These are phyloP conservation scores for Heptascelio sp. DNA, from an alignment of 2,888 invertebrate species.

Conservation along the genomic window DNA sequence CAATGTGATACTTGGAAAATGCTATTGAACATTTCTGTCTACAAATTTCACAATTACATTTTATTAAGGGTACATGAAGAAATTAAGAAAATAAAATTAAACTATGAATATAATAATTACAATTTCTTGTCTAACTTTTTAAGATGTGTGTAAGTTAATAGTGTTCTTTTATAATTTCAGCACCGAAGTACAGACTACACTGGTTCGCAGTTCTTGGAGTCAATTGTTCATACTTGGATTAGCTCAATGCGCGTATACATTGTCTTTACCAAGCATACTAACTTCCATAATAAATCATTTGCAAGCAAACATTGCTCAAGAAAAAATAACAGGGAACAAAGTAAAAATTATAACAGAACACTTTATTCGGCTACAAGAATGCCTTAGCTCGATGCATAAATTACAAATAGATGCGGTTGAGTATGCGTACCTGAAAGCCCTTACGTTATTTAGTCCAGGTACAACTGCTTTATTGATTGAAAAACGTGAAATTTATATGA, in stretches of 20 bases:
- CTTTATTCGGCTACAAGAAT: conserved; percentile 95
- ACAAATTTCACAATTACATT: conserved; percentile 87
- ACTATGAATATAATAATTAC: conserved; percentile 31
- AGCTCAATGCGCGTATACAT: conserved; percentile 94
- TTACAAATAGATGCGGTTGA: conserved; percentile 94
- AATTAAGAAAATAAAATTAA: too few species aligned
- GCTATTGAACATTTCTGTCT: too few species aligned
- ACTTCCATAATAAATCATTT: conserved; percentile 95
- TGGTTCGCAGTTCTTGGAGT: conserved; percentile 97
- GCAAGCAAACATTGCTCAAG: conserved; percentile 91
- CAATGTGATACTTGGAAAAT: too few species aligned
- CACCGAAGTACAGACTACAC: conserved; percentile 93
- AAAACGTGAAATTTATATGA: too few species aligned
- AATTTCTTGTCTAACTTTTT: conserved; percentile 1
- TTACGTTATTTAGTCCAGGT: conserved; percentile 95
- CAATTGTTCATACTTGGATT: conserved; percentile 97
- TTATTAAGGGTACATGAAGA: too few species aligned
- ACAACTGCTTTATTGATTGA: too few species aligned
- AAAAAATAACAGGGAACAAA: conserved; percentile 93
- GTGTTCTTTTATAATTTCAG: conserved; percentile 84
- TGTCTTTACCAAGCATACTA: conserved; percentile 94
- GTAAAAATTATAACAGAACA: conserved; percentile 93
- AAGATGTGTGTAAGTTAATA: conserved; percentile 2
- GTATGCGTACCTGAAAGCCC: conserved; percentile 95
- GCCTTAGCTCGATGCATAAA: conserved; percentile 91